Evolutionary conservation across 2,797 vertebrate species (phyloP).

Genomic region (Rachycentron canadum): DNA sequence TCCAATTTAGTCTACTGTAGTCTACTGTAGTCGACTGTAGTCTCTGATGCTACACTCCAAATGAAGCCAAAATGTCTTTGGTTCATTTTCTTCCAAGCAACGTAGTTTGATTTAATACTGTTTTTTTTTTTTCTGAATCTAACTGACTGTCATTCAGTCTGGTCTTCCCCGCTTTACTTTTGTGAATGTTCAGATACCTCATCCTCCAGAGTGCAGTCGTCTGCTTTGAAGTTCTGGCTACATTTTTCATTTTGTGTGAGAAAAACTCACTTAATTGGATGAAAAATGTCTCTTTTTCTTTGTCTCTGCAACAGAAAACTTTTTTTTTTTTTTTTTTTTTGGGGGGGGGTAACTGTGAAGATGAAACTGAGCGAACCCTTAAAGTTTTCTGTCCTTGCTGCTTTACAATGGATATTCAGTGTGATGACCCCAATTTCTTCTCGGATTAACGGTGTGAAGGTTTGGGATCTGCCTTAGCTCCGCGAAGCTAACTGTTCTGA

Average conservation of each 20-base stretch:
- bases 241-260: not conserved
- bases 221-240: slow-evolving; percentile 21
- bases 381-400: slow-evolving; percentile 11
- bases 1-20: slow-evolving; percentile 2
- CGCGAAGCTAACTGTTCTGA: slow-evolving; percentile 52
- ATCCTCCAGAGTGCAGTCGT: slow-evolving; percentile 16
- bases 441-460: slow-evolving; percentile 57
- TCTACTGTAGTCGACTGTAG: too few relatives aligned
- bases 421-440: slow-evolving; percentile 39
- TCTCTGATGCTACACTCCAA: not conserved
- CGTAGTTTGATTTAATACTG: not conserved
- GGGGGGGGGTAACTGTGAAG: slow-evolving; percentile 7
- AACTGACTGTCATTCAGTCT: slow-evolving; percentile 1
- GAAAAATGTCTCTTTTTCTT: slow-evolving; percentile 8
- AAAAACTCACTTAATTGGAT: slow-evolving; percentile 32
- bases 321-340: too few relatives aligned
- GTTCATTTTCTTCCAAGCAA: not conserved
- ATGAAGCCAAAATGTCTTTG: slow-evolving; percentile 6
- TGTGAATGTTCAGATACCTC: slow-evolving; percentile 3
- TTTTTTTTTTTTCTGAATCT: not conserved
- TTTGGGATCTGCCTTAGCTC: slow-evolving; percentile 64
- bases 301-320: not conserved
- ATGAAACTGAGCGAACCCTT: not conserved
- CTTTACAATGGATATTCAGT: slow-evolving; percentile 33
- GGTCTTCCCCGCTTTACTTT: not conserved